These are phyloP conservation scores for Poecilia wingei DNA, from an alignment of 2,797 vertebrate genomes.

Conservation along the genomic window DNA sequence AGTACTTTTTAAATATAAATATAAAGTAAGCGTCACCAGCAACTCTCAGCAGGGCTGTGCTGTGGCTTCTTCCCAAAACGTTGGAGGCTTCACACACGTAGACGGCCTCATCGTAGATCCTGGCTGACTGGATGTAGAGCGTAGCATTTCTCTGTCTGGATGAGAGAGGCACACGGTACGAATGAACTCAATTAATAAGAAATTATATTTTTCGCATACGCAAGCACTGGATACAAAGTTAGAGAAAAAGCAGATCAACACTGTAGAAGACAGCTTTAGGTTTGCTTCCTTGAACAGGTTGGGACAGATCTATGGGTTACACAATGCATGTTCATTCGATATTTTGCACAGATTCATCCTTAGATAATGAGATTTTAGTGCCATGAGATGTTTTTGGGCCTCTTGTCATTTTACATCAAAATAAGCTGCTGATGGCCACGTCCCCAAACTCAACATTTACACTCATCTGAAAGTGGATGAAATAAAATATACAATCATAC, in stretches of 20 bases:
- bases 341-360: too few species aligned
- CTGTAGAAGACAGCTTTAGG: too few species aligned
- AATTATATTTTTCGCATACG: not conserved
- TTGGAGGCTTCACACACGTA: constrained; percentile 81
- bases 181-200: not conserved
- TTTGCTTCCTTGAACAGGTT: too few species aligned
- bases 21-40: constrained; percentile 68
- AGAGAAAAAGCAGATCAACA: not conserved
- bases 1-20: not conserved
- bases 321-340: too few species aligned
- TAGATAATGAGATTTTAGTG: too few species aligned
- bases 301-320: too few species aligned
- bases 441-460: too few species aligned
- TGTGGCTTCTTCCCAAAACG: constrained; percentile 65
- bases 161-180: constrained; percentile 6
- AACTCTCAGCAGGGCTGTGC: constrained; percentile 70
- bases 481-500: too few species aligned
- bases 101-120: constrained; percentile 78
- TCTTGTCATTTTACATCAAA: too few species aligned
- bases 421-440: too few species aligned
- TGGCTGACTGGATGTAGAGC: constrained; percentile 77
- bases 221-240: not conserved
- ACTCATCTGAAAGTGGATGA: too few species aligned
- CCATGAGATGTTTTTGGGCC: too few species aligned
- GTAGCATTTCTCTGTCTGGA: constrained; percentile 76